These are phyloP conservation scores for Colostygia pectinataria DNA, from an alignment of 2,888 invertebrate genomes.

Conservation along the genomic window DNA sequence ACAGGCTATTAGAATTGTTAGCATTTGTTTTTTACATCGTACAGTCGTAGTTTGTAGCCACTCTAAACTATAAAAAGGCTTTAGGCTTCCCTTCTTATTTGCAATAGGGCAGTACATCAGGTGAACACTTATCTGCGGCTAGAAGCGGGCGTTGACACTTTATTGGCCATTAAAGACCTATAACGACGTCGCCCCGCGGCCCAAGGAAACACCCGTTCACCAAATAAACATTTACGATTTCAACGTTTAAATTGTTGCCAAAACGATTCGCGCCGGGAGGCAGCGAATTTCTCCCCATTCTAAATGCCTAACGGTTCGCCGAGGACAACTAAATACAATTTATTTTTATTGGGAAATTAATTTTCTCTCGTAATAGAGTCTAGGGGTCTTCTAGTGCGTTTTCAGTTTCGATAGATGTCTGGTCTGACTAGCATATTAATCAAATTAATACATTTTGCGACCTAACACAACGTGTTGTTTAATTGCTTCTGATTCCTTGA, in stretches of 20 bases:
- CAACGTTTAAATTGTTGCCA: constrained; percentile 76
- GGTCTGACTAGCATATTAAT: constrained; percentile 35
- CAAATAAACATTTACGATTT: constrained; percentile 79
- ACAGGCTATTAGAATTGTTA: too few species aligned
- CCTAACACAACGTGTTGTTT: constrained; percentile 5
- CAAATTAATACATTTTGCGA: constrained; percentile 33
- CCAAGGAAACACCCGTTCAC: constrained; percentile 60
- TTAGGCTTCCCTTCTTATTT: constrained; percentile 34
- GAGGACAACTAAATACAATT: constrained; percentile 77
- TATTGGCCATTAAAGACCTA: constrained; percentile 78
- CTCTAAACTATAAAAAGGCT: constrained; percentile 7
- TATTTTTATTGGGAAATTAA: constrained; percentile 78
- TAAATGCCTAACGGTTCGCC: constrained; percentile 73
- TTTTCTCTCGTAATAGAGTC: constrained; percentile 67
- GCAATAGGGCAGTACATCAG: constrained; percentile 50
- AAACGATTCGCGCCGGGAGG: constrained; percentile 68
- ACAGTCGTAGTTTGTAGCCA: too few species aligned
- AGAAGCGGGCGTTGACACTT: constrained; percentile 70
- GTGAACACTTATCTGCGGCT: constrained; percentile 64
- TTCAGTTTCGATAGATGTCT: constrained; percentile 53
- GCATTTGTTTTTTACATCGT: too few species aligned
- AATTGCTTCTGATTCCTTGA: constrained; percentile 13
- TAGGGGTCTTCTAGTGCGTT: constrained; percentile 50
- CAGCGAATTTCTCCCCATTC: constrained; percentile 59
- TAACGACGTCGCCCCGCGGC: constrained; percentile 71